These are phyloP conservation scores for Aeoliscus strigatus DNA, from an alignment of 2,797 vertebrate species.

Conservation along the genomic window DNA sequence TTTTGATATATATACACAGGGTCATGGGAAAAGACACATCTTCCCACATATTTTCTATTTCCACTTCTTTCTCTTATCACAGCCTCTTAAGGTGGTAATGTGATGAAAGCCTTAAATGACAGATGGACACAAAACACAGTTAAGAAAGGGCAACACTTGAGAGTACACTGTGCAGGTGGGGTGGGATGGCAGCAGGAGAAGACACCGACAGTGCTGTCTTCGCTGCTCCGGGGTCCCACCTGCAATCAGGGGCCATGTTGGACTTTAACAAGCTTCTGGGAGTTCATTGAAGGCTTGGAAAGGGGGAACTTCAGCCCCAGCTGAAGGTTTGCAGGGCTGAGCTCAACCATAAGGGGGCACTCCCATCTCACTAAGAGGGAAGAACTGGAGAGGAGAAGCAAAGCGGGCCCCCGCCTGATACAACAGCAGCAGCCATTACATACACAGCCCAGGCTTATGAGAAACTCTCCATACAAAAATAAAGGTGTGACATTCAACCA, in stretches of 20 bases:
- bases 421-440: constrained; percentile 70
- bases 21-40: constrained; percentile 43
- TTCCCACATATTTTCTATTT: background rate
- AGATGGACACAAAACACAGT: constrained; percentile 7
- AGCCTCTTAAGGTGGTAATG: constrained; percentile 14
- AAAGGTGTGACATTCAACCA: background rate
- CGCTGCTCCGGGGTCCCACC: constrained; percentile 13
- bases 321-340: constrained; percentile 61
- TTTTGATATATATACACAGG: constrained; percentile 32
- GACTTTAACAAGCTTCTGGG: constrained; percentile 3
- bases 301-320: constrained; percentile 28
- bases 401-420: constrained; percentile 63
- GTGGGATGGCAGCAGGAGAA: background rate
- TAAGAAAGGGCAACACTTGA: constrained; percentile 9
- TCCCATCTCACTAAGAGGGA: constrained; percentile 69
- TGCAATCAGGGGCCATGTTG: background rate
- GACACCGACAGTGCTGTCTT: constrained; percentile 2
- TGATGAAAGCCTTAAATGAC: too few species aligned
- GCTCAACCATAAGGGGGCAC: constrained; percentile 78
- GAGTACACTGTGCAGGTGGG: background rate
- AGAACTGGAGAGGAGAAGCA: constrained; percentile 58
- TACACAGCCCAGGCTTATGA: constrained; percentile 26
- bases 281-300: constrained; percentile 14
- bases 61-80: constrained; percentile 11
- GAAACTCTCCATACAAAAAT: constrained; percentile 8